A percentile compares a stretch with the other conserved stretches of the same genome.
phyloP scores from a whole-genome alignment of 2,888 invertebrate genomes.

The Drosophila suboccidentalis region DNA sequence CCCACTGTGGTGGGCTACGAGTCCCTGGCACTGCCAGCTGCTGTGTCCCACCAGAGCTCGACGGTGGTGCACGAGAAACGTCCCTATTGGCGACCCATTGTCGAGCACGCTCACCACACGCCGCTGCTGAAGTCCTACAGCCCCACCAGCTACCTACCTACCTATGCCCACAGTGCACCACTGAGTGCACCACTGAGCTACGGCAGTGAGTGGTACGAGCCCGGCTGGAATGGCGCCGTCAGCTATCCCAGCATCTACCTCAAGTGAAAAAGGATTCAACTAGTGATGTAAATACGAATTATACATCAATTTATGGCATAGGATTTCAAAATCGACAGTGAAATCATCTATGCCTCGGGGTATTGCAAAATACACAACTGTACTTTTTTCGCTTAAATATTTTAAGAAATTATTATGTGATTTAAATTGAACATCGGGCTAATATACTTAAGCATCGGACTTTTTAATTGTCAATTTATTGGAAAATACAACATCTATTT shows the following conservation, averaged over 20 bases:
- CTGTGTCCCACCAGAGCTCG: conserved; percentile 84
- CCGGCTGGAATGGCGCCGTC: conserved; percentile 57
- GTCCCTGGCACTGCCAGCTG: conserved; percentile 74
- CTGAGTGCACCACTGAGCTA: conserved; percentile 51
- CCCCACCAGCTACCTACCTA: conserved; percentile 44
- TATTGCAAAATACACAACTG: neutral
- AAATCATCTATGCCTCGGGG: neutral
- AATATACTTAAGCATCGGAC: no score
- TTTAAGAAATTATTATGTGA: no score
- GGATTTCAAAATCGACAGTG: neutral
- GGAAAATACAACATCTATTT: no score
- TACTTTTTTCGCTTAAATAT: no score
- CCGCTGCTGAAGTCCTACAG: conserved; percentile 72
- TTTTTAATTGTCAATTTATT: no score
- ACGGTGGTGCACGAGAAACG: conserved; percentile 84
- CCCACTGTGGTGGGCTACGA: conserved; percentile 82
- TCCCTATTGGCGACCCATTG: conserved; percentile 82
- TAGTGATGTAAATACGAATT: neutral
- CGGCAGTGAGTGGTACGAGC: conserved; percentile 61
- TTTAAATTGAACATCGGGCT: no score
- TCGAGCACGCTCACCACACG: conserved; percentile 64
- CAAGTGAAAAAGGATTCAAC: conserved; percentile 35
- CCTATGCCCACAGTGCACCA: conserved; percentile 26
- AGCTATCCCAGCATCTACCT: conserved; percentile 68
- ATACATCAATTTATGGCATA: neutral